Evolutionary conservation across 2,113 vertebrate genomes (phyloP).

Genomic region (Strigops habroptila): DNA sequence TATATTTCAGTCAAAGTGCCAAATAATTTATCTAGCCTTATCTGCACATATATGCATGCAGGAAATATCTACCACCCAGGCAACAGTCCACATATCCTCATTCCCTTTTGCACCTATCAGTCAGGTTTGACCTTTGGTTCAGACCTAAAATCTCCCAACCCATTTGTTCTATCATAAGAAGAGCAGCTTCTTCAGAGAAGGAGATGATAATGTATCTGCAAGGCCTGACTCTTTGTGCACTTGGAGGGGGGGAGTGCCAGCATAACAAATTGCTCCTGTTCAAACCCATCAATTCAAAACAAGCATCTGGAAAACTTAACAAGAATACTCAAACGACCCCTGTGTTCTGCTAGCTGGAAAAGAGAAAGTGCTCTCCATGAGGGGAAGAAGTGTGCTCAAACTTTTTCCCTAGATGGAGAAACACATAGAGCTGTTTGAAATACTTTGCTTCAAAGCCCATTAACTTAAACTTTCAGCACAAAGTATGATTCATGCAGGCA

Average conservation of each 20-base stretch:
- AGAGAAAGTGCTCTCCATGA: not conserved
- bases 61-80: conserved; percentile 29
- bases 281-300: conserved; percentile 67
- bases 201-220: conserved; percentile 56
- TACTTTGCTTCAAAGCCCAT: not conserved
- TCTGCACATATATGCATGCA: conserved; percentile 2
- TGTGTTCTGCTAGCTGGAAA: conserved; percentile 35
- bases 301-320: conserved; percentile 68
- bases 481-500: not conserved
- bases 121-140: conserved; percentile 53
- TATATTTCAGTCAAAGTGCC: not conserved
- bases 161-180: conserved; percentile 20
- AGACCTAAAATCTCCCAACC: conserved; percentile 33
- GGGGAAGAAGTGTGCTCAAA: not conserved
- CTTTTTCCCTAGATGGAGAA: not conserved
- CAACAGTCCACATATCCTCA: not conserved
- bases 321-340: conserved; percentile 59
- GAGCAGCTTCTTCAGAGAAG: not conserved
- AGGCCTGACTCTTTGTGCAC: conserved; percentile 30
- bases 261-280: conserved; percentile 66
- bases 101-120: conserved; percentile 7
- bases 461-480: not conserved
- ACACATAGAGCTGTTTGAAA: not conserved
- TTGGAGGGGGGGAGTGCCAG: conserved; percentile 19
- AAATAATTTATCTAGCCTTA: not conserved